Conservation (phyloP, 30 jellyfish, hydroid and myxozoan genomes). For the Aurelia aurita complex sp. Pacific region DNA sequence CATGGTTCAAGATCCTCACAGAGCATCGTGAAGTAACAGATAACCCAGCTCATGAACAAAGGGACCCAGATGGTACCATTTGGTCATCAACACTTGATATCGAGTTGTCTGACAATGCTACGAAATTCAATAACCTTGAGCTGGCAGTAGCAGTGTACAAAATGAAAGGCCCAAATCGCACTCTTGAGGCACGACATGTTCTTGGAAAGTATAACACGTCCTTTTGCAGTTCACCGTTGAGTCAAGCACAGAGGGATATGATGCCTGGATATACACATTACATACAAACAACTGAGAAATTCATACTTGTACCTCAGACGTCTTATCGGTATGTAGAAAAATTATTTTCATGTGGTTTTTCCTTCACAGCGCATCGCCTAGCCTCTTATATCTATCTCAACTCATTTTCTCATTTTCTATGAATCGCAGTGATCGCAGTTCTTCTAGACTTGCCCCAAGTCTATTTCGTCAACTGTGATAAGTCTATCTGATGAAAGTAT, state of each 20-base stretch:
- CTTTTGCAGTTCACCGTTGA: slow-evolving; percentile 25
- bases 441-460: no score
- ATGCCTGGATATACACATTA: slow-evolving; percentile 71
- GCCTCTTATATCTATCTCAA: no score
- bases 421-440: no score
- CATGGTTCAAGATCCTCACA: background rate
- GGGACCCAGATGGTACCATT: slow-evolving; percentile 62
- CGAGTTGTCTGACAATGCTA: background rate
- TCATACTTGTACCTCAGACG: slow-evolving; percentile 64
- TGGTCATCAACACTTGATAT: slow-evolving; percentile 60
- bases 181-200: slow-evolving; percentile 46
- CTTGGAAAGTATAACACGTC: slow-evolving; percentile 55
- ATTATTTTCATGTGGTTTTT: no score
- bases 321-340: slow-evolving; percentile 28
- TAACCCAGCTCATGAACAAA: slow-evolving; percentile 74
- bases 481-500: no score
- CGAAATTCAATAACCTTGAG: slow-evolving; percentile 34
- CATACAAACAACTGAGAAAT: slow-evolving; percentile 43
- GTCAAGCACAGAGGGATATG: slow-evolving; percentile 29
- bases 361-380: no score
- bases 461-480: no score
- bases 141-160: slow-evolving; percentile 53
- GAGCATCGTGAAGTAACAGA: background rate
- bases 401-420: no score
- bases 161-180: slow-evolving; percentile 37